Evolutionary conservation across 2,888 invertebrate species (phyloP), one percentile per base, ranked within the genome.

Genomic region (Leptura quadrifasciata): DNA sequence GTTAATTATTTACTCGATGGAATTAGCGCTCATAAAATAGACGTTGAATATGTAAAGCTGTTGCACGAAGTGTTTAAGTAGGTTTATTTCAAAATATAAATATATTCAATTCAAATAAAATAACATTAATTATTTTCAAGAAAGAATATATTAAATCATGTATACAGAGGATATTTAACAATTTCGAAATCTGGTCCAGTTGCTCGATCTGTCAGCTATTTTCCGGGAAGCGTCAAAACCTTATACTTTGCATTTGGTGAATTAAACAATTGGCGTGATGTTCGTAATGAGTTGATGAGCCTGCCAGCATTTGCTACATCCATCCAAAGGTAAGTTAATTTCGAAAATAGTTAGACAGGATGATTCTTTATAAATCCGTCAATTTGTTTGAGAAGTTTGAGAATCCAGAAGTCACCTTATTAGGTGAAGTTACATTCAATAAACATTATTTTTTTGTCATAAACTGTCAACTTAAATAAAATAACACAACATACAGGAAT

Each of bases 221-320:
- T 31, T 31, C 6, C 27, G 8, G 27, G 27, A 31, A 31, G 8
- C 8, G 27, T 6, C 27, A 31, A 31, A 6, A 8, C 5, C 0
- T 57, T 85, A 2, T 77, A 76, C 72, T 10, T 95, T 89, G 93
- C 97, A 57, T 98, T 96, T 90, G 95, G 81, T 8, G 80, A 77
- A 54, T 47, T 96, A 96, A 96, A 95, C 0, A 96, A 97, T 85
- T 97, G 97, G 96, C 90, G 93, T 12, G 94, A 94, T 79, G 96
- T 97, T 96, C 97, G 95, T 3, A 90, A 91, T 10, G 91, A 93
- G 55, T 91, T 97, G 61, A 93, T 97, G 93, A 89, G 91, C 80
- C 91, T 97, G 27, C 94, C 95, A 0, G 89, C 92, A 3, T 97
- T 97, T 87, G 91, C 92, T 52, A 90, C 93, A 63, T 93, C 96